Evolutionary conservation across 2,113 vertebrate genomes (phyloP), one percentile per base, ranked within the genome.

Genomic region (Labrus mixtus): DNA sequence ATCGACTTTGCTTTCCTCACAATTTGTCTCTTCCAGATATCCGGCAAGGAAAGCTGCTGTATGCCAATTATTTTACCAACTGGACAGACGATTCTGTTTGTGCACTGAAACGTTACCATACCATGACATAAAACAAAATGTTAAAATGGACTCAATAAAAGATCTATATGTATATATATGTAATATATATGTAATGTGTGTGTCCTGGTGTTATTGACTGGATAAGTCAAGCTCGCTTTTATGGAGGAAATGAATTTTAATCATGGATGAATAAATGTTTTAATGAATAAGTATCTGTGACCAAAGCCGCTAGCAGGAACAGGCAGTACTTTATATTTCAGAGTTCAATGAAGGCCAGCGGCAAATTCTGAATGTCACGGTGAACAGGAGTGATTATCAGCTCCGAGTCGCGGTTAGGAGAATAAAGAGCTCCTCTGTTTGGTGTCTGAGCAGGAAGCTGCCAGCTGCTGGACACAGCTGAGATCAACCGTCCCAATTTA

Each of bases 361-460:
- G 39, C 45, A 16, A 76, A 67, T 19, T 66, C 9, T 58, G 19
- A 20, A 78, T 73, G 79, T 87, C 78, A 78, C 70, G 56, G 77
- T 23, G 55, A 82, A 67, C 3, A 20, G 36, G 59, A 62, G 63
- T 41, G 43, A 75, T 54, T 25, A 60, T 60, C 56, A 5, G 57
- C 53, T 2, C 41, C 50, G 48, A 65, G 59, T 41, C 7, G 53
- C 70, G 65, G 59, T 61, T 41, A 3, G 0, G 1, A 15, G 71
- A 78, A 90, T 65, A 88, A 84, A 81, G 74, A 76, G 46, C 15
- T 76, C 22, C 17, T 78, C 73, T 89, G 84, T 89, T 69, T 71
- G 76, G 78, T 71, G 22, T 66, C 37, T 3, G 76, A 76, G 15
- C 73, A 65, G 59, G 53, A 59, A 50, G 59, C 60, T 45, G 60